Evolutionary conservation across 2,797 vertebrate genomes (phyloP).

Genomic region (Chaetophractus vellerosus): DNA sequence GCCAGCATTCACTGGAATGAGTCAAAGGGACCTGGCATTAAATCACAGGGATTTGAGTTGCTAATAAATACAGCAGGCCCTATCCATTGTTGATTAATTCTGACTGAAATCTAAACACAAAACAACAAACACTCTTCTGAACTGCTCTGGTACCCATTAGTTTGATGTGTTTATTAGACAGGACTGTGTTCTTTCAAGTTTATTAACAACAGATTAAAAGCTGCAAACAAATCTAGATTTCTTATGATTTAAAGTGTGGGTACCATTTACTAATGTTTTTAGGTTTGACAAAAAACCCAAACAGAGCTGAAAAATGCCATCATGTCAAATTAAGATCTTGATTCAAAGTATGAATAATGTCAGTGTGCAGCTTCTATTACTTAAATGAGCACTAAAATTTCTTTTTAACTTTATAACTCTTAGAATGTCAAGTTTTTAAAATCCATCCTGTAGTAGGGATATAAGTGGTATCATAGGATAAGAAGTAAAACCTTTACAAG

Average conservation of each 20-base stretch:
- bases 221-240: constrained; percentile 88
- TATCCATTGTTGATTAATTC: constrained; percentile 91
- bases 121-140: constrained; percentile 90
- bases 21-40: constrained; percentile 90
- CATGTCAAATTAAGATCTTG: constrained; percentile 57
- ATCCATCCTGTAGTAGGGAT: not conserved
- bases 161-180: constrained; percentile 92
- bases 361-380: not conserved
- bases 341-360: not conserved
- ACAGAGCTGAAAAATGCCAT: constrained; percentile 77
- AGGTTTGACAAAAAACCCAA: constrained; percentile 83
- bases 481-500: constrained; percentile 43
- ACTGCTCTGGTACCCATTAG: constrained; percentile 89
- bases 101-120: constrained; percentile 92
- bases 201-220: constrained; percentile 92
- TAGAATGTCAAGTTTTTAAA: constrained; percentile 31
- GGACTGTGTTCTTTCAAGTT: constrained; percentile 90
- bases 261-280: constrained; percentile 78
- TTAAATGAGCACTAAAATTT: not conserved
- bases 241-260: constrained; percentile 80
- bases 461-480: not conserved
- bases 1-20: constrained; percentile 89
- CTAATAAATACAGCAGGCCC: constrained; percentile 90
- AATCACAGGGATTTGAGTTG: constrained; percentile 90
- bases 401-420: constrained; percentile 14